Conservation (phyloP, 2,113 vertebrate genomes). For the Pongo abelii region DNA sequence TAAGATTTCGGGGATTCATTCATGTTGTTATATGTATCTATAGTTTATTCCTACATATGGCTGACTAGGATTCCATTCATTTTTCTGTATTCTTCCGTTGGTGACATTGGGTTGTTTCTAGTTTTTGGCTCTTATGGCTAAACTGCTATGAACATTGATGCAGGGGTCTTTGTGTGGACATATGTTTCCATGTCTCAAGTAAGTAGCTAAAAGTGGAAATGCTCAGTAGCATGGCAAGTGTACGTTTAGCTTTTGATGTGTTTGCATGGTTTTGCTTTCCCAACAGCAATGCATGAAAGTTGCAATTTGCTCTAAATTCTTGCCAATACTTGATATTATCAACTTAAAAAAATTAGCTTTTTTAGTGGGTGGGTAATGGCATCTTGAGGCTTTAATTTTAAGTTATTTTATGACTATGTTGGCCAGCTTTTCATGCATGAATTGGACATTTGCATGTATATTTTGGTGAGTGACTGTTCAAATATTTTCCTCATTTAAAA, state of each 20-base stretch:
- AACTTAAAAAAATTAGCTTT: background rate
- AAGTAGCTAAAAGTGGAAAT: background rate
- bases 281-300: background rate
- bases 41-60: background rate
- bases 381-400: background rate
- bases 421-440: background rate
- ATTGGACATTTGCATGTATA: background rate
- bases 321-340: background rate
- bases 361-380: background rate
- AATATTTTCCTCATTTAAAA: background rate
- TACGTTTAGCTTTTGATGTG: background rate
- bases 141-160: no score
- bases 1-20: background rate
- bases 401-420: background rate
- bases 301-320: background rate
- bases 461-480: background rate
- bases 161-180: background rate
- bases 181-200: background rate
- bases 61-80: background rate
- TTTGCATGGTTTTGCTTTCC: background rate
- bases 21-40: no score
- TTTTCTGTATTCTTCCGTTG: no score
- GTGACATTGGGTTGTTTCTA: background rate
- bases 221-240: background rate
- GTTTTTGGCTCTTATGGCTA: background rate